Evolutionary conservation across 2,888 invertebrate species (phyloP), one percentile per base, ranked within the genome.

Genomic region (Dione vanillae): DNA sequence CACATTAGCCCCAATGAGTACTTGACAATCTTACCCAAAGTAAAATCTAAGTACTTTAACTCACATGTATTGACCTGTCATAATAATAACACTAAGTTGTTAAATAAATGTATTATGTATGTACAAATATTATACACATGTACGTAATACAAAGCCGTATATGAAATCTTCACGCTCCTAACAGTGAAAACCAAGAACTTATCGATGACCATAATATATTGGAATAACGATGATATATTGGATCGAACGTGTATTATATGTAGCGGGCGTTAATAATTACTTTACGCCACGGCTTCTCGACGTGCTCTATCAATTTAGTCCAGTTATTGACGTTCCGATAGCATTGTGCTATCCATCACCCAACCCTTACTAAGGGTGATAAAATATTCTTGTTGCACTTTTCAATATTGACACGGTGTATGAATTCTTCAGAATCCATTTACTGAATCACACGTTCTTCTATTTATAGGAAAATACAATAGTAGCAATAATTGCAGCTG

Each of bases 291-390:
- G 73, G 76, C 75, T 73, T 74, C 73, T 72, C 75, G 78, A 83
- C 85, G 85, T 85, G 85, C 86, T 90, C 88, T 89, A 91, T 91
- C 91, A 91, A 89, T 89, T 87, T 87, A 80, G 82, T 79, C 82
- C 79, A 79, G 81, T 80, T 88, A 90, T 90, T 88, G 90, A 89
- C 87, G 83, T 80, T 76, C 69, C 78, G 77, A 78, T 78, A 78
- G 77, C 82, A 79, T 78, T 79, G 77, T 69, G 83, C 82, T 82
- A 91, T 91, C 90, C 85, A 91, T 91, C 91, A 91, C 83, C 75
- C 72, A 77, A 77, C 78, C 78, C 77, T 70, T 64, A 67, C 70
- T 76, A 74, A 71, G 78, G 79, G 78, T 78, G 80, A 79, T 80
- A 78, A 77, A 80, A 78, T 76, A 75, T 71, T 70, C 56, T 65